Conservation (phyloP, 2,888 invertebrate species). For the Eristalis tenax region DNA sequence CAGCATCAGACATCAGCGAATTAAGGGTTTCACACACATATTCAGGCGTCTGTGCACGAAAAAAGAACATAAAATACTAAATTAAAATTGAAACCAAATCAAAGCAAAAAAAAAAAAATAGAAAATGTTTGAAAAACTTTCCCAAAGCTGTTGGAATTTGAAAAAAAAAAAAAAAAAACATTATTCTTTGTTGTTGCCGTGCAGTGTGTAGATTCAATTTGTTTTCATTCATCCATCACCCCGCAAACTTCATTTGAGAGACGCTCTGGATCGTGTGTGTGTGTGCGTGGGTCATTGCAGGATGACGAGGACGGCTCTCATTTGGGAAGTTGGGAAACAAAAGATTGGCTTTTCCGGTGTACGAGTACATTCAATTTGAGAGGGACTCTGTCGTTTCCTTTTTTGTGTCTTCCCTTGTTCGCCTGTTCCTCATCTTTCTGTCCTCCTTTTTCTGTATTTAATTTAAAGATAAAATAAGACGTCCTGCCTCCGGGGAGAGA, state of each 20-base stretch:
- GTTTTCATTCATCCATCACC: constrained; percentile 5
- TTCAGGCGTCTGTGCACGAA: background rate
- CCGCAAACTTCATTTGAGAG: constrained; percentile 52
- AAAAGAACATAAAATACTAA: background rate
- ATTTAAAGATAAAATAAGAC: constrained; percentile 45
- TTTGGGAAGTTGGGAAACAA: constrained; percentile 59
- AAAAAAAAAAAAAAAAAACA: background rate
- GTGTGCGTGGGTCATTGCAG: constrained; percentile 1
- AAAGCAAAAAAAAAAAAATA: constrained; percentile 53
- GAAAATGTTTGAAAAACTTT: constrained; percentile 15
- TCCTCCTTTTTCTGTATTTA: constrained; percentile 32
- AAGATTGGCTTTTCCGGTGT: constrained; percentile 56
- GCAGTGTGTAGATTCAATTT: background rate
- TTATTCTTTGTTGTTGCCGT: background rate
- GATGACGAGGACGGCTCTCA: background rate
- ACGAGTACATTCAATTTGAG: constrained; percentile 31
- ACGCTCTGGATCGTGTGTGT: constrained; percentile 34
- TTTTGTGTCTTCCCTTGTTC: background rate
- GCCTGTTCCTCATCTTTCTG: background rate
- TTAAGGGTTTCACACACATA: background rate
- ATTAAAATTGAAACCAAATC: constrained; percentile 22
- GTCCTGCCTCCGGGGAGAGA: background rate
- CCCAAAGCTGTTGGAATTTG: background rate
- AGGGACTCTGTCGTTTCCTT: constrained; percentile 28
- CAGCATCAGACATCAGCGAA: constrained; percentile 4